A percentile compares a stretch with the other conserved stretches of the same genome.
phyloP scores from a whole-genome alignment of 2,888 invertebrate species.

The Thera britannica region DNA sequence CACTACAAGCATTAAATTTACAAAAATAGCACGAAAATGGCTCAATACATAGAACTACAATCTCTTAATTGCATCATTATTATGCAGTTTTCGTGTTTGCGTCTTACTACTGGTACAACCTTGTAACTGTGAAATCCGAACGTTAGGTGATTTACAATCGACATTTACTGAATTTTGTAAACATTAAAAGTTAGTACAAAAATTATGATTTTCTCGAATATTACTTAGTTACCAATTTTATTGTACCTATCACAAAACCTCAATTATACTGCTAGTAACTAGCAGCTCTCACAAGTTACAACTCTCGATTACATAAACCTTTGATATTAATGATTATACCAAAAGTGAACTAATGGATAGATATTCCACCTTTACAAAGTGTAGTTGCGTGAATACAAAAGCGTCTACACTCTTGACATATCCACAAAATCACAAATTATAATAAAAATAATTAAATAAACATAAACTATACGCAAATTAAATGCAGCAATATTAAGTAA shows the following conservation, averaged over 20 bases:
- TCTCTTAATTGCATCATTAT: constrained; percentile 69
- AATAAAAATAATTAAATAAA: constrained; percentile 68
- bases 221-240: constrained; percentile 77
- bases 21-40: constrained; percentile 80
- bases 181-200: constrained; percentile 75
- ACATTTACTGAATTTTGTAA: constrained; percentile 46
- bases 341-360: constrained; percentile 46
- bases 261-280: constrained; percentile 82
- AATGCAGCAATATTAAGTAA: constrained; percentile 72
- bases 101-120: constrained; percentile 51
- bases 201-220: constrained; percentile 69
- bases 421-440: constrained; percentile 57
- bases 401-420: constrained; percentile 56
- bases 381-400: constrained; percentile 44
- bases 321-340: constrained; percentile 62
- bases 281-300: constrained; percentile 75
- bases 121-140: constrained; percentile 53
- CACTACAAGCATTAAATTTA: constrained; percentile 75
- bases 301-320: constrained; percentile 63
- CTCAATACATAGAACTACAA: constrained; percentile 74
- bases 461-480: constrained; percentile 66
- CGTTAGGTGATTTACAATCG: constrained; percentile 51
- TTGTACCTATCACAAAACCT: constrained; percentile 82
- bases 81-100: constrained; percentile 70
- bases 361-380: constrained; percentile 59